Evolutionary conservation across 2,888 invertebrate species (phyloP), one percentile per base, ranked within the genome.

Genomic region (Horisme vitalbata): DNA sequence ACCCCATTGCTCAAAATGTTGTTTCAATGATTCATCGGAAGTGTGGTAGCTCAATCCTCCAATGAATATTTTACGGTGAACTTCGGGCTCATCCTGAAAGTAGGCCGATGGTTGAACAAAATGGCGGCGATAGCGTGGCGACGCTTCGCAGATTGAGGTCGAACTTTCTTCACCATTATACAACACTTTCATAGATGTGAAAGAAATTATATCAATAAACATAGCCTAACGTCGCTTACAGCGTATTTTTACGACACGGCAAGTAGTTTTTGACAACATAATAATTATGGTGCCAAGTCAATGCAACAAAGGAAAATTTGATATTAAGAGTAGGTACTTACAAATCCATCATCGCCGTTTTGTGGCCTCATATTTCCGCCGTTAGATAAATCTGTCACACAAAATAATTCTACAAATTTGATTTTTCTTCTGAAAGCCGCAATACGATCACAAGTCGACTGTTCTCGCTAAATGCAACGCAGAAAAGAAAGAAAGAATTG

Each of bases 1-100:
- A 18, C 99, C 99, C 96, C 97, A 99, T 93, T 98, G 95, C 69
- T 96, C 96, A 78, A 98, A 99, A 86, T 98, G 97, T n/a, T 94
- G 92, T 76, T 97, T 97, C 5, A 99, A 79, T 1, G 97, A 96
- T 43, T 98, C 98, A 68, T 98, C 98, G 0, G 96, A 96, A 2
- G 98, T 98, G 54, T 97, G 94, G 77, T 97, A 98, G 79, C 98
- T 98, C 21, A 99, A 86, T 9, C 98, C 98, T 27, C 98, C 99
- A 71, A 99, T 98, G 74, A 99, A 99, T 46, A 99, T 91, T 80
- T 99, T 99, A 28, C 97, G 91, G 72, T 96, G 94, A 62, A 96
- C 94, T 81, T 97, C 96, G 1, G 95, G 95, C 78, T 95, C 95
- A 59, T 92, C 89, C 89, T 89, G 79, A 75, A 88, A 86, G 71